phyloP scores from a whole-genome alignment of 2,113 vertebrate genomes.

The Corynorhinus townsendii region DNA sequence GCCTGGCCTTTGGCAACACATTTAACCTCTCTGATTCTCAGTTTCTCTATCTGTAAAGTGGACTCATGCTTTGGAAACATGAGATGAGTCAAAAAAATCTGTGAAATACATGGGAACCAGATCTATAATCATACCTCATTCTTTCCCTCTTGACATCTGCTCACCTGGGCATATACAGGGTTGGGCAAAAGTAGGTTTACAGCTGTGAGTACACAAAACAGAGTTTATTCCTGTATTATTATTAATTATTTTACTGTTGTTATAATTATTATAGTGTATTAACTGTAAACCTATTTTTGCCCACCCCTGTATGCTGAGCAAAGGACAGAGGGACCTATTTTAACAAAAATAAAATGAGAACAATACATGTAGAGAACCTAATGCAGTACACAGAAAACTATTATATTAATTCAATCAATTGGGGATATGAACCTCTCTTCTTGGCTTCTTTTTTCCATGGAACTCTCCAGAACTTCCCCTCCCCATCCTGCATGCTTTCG shows the following conservation, averaged over 20 bases:
- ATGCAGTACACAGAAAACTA: not conserved
- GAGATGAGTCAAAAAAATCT: not conserved
- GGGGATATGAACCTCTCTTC: not conserved
- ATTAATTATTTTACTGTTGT: not conserved
- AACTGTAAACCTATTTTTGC: too few species aligned
- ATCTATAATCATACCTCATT: rapidly evolving
- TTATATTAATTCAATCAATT: not conserved
- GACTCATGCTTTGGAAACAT: not conserved
- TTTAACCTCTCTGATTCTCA: not conserved
- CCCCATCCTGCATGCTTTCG: not conserved
- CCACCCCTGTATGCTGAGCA: too few species aligned
- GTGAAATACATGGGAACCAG: too few species aligned
- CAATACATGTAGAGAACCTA: not conserved
- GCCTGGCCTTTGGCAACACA: not conserved
- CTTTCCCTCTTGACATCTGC: not conserved
- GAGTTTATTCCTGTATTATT: not conserved
- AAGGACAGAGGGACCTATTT: not conserved
- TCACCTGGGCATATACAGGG: not conserved
- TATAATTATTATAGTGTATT: too few species aligned
- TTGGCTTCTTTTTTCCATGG: not conserved
- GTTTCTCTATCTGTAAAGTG: not conserved
- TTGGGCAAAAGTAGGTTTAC: not conserved
- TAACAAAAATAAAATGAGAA: not conserved
- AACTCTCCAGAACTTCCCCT: not conserved
- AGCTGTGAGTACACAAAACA: not conserved